These are phyloP conservation scores for Pheosia gnoma DNA, from an alignment of 2,888 invertebrate species.

Conservation along the genomic window DNA sequence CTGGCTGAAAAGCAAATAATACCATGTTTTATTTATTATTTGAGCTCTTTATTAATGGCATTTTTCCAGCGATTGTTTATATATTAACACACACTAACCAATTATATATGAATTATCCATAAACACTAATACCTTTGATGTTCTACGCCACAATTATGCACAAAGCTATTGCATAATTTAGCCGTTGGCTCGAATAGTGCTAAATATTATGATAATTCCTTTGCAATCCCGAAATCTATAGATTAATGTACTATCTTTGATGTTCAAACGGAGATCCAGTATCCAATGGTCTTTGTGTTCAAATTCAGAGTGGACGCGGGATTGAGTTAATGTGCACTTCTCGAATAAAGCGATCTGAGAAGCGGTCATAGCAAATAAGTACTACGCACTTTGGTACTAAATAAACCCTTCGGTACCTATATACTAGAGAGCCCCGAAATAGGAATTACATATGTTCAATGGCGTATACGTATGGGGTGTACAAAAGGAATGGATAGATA, in stretches of 20 bases:
- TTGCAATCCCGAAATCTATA: constrained; percentile 20
- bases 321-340: constrained; percentile 52
- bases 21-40: background rate
- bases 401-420: too few species aligned
- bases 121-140: constrained; percentile 30
- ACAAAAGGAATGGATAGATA: too few species aligned
- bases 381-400: too few species aligned
- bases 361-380: background rate
- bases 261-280: constrained; percentile 29
- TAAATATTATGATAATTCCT: constrained; percentile 25
- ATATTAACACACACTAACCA: too few species aligned
- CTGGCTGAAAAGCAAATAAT: constrained; percentile 1
- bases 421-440: too few species aligned
- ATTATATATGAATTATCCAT: constrained; percentile 11
- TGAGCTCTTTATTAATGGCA: background rate
- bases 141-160: constrained; percentile 36
- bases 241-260: background rate
- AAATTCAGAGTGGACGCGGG: constrained; percentile 40
- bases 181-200: constrained; percentile 21
- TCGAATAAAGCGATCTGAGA: background rate
- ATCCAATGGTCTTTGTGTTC: constrained; percentile 52
- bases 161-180: constrained; percentile 40
- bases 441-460: too few species aligned
- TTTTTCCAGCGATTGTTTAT: background rate
- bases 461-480: too few species aligned